phyloP scores from a whole-genome alignment of 2,888 invertebrate genomes.

The Eledone cirrhosa region DNA sequence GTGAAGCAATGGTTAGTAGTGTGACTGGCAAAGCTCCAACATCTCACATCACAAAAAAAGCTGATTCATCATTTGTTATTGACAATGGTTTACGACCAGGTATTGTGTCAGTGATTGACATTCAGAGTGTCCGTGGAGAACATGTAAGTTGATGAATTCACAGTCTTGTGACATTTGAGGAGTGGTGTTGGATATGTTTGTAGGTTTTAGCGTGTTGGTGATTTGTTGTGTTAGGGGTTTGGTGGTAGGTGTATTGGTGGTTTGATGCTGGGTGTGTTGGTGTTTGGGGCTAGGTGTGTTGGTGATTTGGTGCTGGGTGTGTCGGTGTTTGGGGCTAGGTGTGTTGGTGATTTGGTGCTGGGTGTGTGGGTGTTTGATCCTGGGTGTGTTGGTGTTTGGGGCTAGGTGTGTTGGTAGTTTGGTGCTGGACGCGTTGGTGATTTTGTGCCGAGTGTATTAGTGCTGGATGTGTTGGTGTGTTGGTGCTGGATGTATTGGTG shows the following conservation, averaged over 20 bases:
- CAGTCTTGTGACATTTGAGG: background rate
- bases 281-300: background rate
- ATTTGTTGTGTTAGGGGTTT: background rate
- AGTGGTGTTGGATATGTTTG: background rate
- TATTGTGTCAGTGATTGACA: conserved; percentile 85
- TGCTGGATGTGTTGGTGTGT: too few species aligned
- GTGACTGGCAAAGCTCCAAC: conserved; percentile 74
- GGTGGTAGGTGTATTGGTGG: background rate
- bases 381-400: too few species aligned
- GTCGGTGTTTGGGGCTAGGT: too few species aligned
- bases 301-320: too few species aligned
- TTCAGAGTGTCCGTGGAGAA: conserved; percentile 57
- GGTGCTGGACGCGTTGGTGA: too few species aligned
- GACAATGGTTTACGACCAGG: conserved; percentile 74
- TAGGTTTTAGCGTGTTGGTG: background rate
- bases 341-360: too few species aligned
- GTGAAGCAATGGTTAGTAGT: conserved; percentile 91
- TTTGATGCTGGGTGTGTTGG: too few species aligned
- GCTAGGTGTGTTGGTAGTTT: too few species aligned
- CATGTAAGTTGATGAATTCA: conserved; percentile 46
- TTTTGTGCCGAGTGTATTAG: too few species aligned
- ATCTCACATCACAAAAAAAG: conserved; percentile 53
- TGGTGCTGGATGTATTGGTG: too few species aligned
- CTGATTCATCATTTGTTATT: conserved; percentile 45
- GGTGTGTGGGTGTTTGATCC: too few species aligned